Conservation (phyloP, 2,797 vertebrate species). For the Muscicapa comitata region DNA sequence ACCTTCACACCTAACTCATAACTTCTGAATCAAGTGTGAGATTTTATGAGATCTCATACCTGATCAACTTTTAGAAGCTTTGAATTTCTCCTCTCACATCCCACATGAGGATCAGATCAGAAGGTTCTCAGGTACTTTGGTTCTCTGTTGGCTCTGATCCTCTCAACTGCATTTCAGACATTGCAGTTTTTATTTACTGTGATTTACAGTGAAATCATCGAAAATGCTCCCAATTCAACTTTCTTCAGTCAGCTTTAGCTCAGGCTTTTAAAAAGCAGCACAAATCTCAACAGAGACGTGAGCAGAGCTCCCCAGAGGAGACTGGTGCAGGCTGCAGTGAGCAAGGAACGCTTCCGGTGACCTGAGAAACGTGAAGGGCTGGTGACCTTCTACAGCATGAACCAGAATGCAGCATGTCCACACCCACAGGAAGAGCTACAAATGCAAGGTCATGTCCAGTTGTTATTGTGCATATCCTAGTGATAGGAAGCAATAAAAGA, state of each 20-base stretch:
- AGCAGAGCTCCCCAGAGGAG: neutral
- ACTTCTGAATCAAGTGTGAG: neutral
- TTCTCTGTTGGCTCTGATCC: neutral
- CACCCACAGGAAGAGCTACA: conserved; percentile 20
- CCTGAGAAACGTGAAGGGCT: neutral
- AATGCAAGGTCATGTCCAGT: neutral
- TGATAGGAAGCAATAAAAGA: neutral
- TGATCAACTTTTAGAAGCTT: neutral
- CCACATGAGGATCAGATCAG: neutral
- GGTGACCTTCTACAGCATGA: neutral
- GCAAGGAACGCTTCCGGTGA: neutral
- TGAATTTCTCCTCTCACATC: neutral
- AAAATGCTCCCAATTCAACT: neutral
- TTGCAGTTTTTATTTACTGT: neutral
- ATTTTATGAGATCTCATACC: no score
- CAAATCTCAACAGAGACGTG: accelerated
- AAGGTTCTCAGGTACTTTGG: neutral
- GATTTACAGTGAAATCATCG: neutral
- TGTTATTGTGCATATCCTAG: neutral
- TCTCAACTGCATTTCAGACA: neutral
- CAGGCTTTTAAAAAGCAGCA: neutral
- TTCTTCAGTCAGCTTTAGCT: neutral
- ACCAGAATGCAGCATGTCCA: neutral
- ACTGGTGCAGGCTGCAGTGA: neutral
- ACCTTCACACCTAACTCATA: neutral